A percentile compares a stretch with the other conserved stretches of the same genome.
Evolutionary conservation across 1,140 invertebrate genomes (phyloP).

Genomic region (Trichonephila inaurata): DNA sequence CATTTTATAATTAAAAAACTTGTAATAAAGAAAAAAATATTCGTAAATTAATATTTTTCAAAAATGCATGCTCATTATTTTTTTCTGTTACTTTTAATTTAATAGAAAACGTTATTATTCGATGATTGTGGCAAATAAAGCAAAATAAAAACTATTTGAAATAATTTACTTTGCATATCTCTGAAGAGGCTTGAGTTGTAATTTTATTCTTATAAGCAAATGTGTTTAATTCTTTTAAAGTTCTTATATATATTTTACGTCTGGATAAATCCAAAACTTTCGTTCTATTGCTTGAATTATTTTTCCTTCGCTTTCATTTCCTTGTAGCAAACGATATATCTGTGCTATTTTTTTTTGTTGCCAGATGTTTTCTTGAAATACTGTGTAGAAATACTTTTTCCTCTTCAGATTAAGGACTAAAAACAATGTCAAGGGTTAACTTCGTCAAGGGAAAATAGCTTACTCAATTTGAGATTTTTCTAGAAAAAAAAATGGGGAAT

Average conservation of each 20-base stretch:
- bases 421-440: slow-evolving; percentile 49
- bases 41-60: too few relatives aligned
- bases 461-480: background rate
- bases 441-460: slow-evolving; percentile 4
- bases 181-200: background rate
- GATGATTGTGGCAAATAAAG: too few relatives aligned
- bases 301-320: background rate
- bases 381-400: background rate
- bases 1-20: too few relatives aligned
- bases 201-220: background rate
- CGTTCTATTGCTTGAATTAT: too few relatives aligned
- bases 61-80: too few relatives aligned
- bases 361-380: background rate
- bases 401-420: background rate
- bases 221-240: background rate
- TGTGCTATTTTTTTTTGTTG: background rate
- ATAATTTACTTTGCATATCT: background rate
- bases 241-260: background rate
- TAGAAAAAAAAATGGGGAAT: background rate
- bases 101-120: too few relatives aligned
- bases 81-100: too few relatives aligned
- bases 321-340: background rate
- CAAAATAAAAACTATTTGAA: too few relatives aligned
- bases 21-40: too few relatives aligned
- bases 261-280: background rate